Percentiles rank a stretch among this genome's conserved stretches.
Evolutionary conservation across 1,140 invertebrate species (phyloP).

Genomic region (Halyomorpha halys): DNA sequence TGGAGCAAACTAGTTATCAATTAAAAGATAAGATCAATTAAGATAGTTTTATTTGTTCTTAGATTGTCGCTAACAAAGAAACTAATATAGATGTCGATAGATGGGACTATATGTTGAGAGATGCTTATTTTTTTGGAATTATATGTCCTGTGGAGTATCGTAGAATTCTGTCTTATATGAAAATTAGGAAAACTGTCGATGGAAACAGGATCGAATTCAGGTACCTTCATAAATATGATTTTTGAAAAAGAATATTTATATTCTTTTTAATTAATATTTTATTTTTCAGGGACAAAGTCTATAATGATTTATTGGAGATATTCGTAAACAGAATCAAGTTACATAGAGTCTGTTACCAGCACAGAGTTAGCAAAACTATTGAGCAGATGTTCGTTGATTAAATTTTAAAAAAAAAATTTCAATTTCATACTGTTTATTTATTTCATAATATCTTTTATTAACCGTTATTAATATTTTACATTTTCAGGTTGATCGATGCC

Average conservation of each 20-base stretch:
- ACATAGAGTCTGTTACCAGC: constrained; percentile 31
- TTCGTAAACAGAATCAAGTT: constrained; percentile 30
- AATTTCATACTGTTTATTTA: not conserved
- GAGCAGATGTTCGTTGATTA: constrained; percentile 30
- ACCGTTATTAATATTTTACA: not conserved
- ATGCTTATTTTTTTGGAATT: constrained; percentile 36
- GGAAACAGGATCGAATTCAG: constrained; percentile 26
- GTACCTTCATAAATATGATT: not conserved
- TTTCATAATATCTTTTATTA: not conserved
- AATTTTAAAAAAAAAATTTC: not conserved
- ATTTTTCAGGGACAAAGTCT: constrained; percentile 29
- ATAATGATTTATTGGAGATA: constrained; percentile 29
- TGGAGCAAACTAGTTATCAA: too few species aligned
- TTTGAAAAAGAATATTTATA: not conserved
- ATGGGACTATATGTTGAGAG: constrained; percentile 57
- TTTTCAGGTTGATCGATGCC: constrained; percentile 3
- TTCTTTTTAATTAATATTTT: not conserved
- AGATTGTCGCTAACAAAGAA: constrained; percentile 53
- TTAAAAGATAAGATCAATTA: too few species aligned
- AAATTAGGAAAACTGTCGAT: constrained; percentile 21
- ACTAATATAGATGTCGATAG: constrained; percentile 61
- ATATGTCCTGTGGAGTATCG: constrained; percentile 30
- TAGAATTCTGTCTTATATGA: constrained; percentile 28
- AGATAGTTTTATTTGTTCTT: too few species aligned
- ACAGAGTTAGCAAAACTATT: constrained; percentile 28